Evolutionary conservation across 2,888 invertebrate species (phyloP).

Genomic region (Phyllotreta striolata): DNA sequence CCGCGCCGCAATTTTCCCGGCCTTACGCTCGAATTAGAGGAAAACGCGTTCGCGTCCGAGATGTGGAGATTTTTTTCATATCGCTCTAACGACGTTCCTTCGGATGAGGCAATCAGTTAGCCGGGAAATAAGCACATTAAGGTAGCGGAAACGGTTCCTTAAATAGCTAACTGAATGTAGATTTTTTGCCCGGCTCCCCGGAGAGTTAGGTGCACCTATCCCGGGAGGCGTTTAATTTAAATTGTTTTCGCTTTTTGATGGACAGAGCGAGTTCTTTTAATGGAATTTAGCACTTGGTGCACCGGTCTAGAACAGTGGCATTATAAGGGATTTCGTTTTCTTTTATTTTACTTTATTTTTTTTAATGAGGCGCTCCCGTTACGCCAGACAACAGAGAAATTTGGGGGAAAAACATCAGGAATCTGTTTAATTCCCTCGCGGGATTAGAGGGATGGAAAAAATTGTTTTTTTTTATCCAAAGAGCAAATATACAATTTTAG

Average conservation of each 20-base stretch:
- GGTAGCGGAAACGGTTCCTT: constrained; percentile 18
- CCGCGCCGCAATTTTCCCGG: constrained; percentile 26
- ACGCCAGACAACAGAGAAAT: too few species aligned
- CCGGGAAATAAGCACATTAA: constrained; percentile 21
- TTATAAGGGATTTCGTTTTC: too few species aligned
- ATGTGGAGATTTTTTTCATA: constrained; percentile 25
- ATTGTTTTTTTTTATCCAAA: too few species aligned
- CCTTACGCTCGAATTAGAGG: constrained; percentile 29
- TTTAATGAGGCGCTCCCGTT: too few species aligned
- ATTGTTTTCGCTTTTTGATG: constrained; percentile 9
- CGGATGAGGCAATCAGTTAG: constrained; percentile 24
- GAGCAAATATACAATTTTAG: too few species aligned
- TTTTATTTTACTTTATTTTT: too few species aligned
- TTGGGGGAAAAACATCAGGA: too few species aligned
- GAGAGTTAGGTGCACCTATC: background rate
- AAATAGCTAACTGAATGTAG: constrained; percentile 22
- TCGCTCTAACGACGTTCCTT: constrained; percentile 30
- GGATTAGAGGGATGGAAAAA: too few species aligned
- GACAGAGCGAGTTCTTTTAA: constrained; percentile 6
- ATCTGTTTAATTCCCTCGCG: too few species aligned
- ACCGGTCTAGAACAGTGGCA: background rate
- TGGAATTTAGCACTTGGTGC: constrained; percentile 6
- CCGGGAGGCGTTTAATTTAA: constrained; percentile 22
- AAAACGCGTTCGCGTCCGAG: constrained; percentile 21
- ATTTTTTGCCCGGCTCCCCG: background rate